These are phyloP conservation scores for Pampusana beccarii DNA, from an alignment of 2,113 vertebrate genomes.

Conservation along the genomic window DNA sequence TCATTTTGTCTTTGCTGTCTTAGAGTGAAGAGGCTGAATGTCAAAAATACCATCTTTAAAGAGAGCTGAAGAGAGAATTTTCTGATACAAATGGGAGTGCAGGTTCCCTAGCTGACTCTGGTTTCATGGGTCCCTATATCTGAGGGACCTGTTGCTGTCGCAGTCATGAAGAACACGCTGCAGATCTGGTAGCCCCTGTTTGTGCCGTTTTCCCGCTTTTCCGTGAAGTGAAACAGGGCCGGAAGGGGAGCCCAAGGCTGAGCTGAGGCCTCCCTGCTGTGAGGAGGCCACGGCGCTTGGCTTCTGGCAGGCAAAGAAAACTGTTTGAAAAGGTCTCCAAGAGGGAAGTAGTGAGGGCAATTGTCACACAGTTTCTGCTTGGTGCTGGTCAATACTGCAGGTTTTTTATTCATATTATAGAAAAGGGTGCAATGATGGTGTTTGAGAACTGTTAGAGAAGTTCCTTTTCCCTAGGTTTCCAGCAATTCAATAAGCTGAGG, in stretches of 20 bases:
- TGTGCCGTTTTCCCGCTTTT: too few species aligned
- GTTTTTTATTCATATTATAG: not conserved
- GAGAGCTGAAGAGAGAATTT: not conserved
- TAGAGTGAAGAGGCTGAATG: not conserved
- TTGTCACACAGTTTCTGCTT: not conserved
- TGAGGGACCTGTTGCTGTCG: not conserved
- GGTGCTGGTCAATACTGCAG: not conserved
- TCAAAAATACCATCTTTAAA: not conserved
- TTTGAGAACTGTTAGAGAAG: not conserved
- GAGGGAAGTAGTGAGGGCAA: not conserved
- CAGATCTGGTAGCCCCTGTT: not conserved
- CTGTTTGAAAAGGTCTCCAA: not conserved
- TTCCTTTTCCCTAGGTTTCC: too few species aligned
- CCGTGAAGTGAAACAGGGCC: not conserved
- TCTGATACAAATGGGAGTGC: not conserved
- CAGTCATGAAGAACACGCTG: accelerated
- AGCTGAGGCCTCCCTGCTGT: accelerated
- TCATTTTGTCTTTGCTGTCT: not conserved
- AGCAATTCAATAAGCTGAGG: too few species aligned
- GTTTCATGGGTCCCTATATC: not conserved
- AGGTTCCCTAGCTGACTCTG: not conserved
- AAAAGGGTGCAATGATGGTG: not conserved
- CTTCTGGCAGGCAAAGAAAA: not conserved
- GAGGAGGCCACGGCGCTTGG: not conserved
- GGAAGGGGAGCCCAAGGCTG: not conserved